Evolutionary conservation across 2,888 invertebrate genomes (phyloP).

Genomic region (Drosophila subsilvestris): DNA sequence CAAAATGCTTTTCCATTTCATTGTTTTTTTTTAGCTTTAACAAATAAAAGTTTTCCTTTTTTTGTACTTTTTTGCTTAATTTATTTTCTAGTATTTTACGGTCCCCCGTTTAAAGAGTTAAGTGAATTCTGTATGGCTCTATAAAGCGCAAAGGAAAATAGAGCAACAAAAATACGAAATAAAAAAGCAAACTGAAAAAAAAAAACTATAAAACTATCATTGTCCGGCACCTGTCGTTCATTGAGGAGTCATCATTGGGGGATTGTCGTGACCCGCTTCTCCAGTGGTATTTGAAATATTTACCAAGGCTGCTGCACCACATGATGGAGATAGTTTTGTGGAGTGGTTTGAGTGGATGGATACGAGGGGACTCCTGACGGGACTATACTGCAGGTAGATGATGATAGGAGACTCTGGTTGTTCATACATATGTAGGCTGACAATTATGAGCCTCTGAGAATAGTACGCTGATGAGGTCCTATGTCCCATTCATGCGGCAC

Average conservation of each 20-base stretch:
- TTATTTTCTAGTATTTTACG: conserved; percentile 49
- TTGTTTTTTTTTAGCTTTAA: neutral
- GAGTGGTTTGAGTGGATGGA: neutral
- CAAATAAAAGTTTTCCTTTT: neutral
- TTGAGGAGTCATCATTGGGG: conserved; percentile 17
- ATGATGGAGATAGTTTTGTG: conserved; percentile 9
- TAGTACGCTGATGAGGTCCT: neutral
- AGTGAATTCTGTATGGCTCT: conserved; percentile 25
- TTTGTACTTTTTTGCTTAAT: conserved; percentile 37
- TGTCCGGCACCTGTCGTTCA: conserved; percentile 16
- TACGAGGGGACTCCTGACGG: neutral
- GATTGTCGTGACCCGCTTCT: conserved; percentile 25
- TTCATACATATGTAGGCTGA: too few relatives aligned
- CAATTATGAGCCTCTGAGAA: too few relatives aligned
- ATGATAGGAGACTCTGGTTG: neutral
- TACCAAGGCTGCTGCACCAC: conserved; percentile 40
- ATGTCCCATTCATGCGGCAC: neutral
- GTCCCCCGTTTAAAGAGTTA: conserved; percentile 21
- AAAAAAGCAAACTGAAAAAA: conserved; percentile 39
- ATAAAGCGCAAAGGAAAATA: conserved; percentile 6
- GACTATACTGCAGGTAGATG: neutral
- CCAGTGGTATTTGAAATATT: conserved; percentile 69
- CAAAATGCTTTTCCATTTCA: neutral
- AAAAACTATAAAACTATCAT: conserved; percentile 41
- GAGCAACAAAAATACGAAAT: conserved; percentile 36